Evolutionary conservation across 1,140 invertebrate species (phyloP).

Genomic region (Chelonus insularis): DNA sequence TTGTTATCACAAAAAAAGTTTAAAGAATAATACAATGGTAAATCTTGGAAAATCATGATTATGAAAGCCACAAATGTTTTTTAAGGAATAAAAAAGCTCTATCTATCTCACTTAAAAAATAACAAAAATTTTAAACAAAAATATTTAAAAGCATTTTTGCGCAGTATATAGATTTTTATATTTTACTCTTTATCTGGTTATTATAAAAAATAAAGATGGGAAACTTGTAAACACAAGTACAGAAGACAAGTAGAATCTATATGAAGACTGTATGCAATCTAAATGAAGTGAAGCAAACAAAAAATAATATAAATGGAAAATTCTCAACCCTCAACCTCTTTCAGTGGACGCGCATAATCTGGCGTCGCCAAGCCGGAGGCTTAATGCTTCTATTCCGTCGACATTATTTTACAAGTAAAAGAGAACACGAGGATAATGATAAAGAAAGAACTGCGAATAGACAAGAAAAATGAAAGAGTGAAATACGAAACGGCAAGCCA

Average conservation of each 20-base stretch:
- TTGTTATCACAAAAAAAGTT: no score
- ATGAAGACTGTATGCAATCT: constrained; percentile 2
- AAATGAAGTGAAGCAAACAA: constrained; percentile 1
- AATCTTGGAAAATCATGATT: no score
- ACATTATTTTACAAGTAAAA: constrained; percentile 20
- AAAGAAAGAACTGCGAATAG: not conserved
- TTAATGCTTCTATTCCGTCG: constrained; percentile 23
- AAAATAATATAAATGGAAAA: constrained; percentile 4
- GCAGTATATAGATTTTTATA: no score
- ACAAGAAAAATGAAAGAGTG: not conserved
- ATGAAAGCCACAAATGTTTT: no score
- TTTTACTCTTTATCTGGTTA: not conserved
- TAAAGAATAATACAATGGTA: no score
- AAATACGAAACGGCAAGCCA: not conserved
- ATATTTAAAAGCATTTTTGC: no score
- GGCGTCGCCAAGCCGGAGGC: constrained; percentile 4
- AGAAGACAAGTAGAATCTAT: not conserved
- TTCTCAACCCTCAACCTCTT: not conserved
- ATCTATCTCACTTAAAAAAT: no score
- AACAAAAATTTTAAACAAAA: no score
- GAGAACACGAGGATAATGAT: not conserved
- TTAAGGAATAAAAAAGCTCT: no score
- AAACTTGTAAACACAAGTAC: not conserved
- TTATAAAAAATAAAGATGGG: not conserved
- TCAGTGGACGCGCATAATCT: constrained; percentile 20